Evolutionary conservation across 1,140 invertebrate genomes (phyloP).

Genomic region (Drosophila lowei): DNA sequence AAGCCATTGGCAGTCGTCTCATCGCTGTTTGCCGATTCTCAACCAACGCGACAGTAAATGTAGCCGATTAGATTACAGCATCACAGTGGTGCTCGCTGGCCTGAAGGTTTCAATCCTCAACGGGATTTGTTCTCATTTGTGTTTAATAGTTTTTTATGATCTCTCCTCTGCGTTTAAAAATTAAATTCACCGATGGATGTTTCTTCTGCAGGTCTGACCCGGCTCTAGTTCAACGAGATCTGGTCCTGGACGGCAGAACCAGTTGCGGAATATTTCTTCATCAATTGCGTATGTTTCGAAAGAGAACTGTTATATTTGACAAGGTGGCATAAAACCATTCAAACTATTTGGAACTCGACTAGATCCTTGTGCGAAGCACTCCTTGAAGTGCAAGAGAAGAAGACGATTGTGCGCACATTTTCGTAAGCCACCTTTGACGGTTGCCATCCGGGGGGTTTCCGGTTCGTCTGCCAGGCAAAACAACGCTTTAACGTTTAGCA

Average conservation of each 20-base stretch:
- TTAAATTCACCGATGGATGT: constrained; percentile 3
- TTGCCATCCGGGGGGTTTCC: too few species aligned
- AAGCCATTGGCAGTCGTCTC: constrained; percentile 35
- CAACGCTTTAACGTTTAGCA: constrained; percentile 68
- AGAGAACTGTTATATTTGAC: not conserved
- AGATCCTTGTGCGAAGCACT: too few species aligned
- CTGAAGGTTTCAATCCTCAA: constrained; percentile 73
- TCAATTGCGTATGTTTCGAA: not conserved
- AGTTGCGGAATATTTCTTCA: too few species aligned
- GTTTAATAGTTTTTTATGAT: constrained; percentile 31
- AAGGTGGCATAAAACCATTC: too few species aligned
- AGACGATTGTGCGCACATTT: too few species aligned
- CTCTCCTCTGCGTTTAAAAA: constrained; percentile 53
- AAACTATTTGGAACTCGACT: too few species aligned
- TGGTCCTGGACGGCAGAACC: too few species aligned
- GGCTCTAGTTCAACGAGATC: too few species aligned
- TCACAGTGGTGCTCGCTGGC: constrained; percentile 4
- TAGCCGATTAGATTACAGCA: too few species aligned
- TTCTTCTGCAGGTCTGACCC: too few species aligned
- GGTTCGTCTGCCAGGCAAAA: constrained; percentile 20
- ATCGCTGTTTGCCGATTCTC: constrained; percentile 63
- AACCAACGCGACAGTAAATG: constrained; percentile 73
- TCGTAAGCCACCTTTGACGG: too few species aligned
- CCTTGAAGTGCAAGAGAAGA: not conserved
- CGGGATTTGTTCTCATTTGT: constrained; percentile 30